These are phyloP conservation scores for Epicauta chinensis DNA, from an alignment of 1,140 invertebrate genomes.

Conservation along the genomic window DNA sequence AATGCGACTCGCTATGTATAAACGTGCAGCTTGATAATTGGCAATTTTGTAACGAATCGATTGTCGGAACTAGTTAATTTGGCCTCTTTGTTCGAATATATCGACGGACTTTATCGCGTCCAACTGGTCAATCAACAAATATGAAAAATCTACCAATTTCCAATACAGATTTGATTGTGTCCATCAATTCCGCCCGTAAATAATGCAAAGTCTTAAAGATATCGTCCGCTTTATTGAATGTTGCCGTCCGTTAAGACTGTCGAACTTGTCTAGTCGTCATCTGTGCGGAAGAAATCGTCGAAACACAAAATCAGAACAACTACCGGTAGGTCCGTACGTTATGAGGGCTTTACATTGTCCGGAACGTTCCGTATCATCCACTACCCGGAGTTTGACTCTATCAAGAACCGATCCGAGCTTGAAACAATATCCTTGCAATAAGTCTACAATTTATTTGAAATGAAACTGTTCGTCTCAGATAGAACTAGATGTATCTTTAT, in stretches of 20 bases:
- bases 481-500: conserved; percentile 19
- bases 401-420: conserved; percentile 23
- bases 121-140: conserved; percentile 18
- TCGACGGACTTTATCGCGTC: conserved; percentile 5
- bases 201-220: background rate
- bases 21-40: too few species aligned
- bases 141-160: conserved; percentile 18
- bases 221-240: background rate
- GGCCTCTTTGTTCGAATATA: too few species aligned
- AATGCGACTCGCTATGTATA: too few species aligned
- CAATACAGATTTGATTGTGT: conserved; percentile 5
- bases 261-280: conserved; percentile 9
- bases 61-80: too few species aligned
- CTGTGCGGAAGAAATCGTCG: conserved; percentile 7
- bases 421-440: conserved; percentile 31
- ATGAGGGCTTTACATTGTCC: conserved; percentile 19
- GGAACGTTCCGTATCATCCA: conserved; percentile 11
- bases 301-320: background rate
- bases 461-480: conserved; percentile 25
- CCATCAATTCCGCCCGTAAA: background rate
- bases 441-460: conserved; percentile 32
- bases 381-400: conserved; percentile 15
- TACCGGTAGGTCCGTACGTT: conserved; percentile 12
- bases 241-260: background rate
- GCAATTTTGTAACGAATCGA: too few species aligned